A percentile compares a stretch with the other conserved stretches of the same genome.
Conservation (phyloP, 2,113 vertebrate genomes). For the Amphiprion ocellaris region DNA sequence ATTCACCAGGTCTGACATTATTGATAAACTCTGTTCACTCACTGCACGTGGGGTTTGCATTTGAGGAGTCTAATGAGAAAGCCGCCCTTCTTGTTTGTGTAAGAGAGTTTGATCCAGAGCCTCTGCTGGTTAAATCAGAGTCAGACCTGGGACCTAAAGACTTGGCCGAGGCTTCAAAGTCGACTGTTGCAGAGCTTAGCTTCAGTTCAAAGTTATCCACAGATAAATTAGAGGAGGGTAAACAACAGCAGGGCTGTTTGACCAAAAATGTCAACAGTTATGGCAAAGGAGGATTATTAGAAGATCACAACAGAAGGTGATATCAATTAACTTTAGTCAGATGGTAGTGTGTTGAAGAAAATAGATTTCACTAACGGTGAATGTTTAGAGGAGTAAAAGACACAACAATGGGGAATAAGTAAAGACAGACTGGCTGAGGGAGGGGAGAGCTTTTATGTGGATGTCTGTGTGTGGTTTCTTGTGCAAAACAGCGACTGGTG, state of each 20-base stretch:
- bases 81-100: slow-evolving; percentile 52
- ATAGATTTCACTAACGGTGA: slow-evolving; percentile 44
- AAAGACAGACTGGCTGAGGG: slow-evolving; percentile 38
- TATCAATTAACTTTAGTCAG: slow-evolving; percentile 59
- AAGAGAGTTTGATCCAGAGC: slow-evolving; percentile 55
- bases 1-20: slow-evolving; percentile 27
- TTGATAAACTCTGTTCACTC: slow-evolving; percentile 36
- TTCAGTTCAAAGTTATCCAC: slow-evolving; percentile 57
- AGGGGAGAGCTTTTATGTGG: neutral
- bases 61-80: slow-evolving; percentile 56
- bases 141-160: slow-evolving; percentile 65
- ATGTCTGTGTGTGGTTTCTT: slow-evolving; percentile 4
- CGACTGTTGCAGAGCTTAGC: slow-evolving; percentile 16
- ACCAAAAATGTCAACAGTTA: slow-evolving; percentile 63
- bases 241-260: slow-evolving; percentile 58
- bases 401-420: slow-evolving; percentile 49
- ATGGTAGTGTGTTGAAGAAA: slow-evolving; percentile 36
- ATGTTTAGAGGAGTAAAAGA: slow-evolving; percentile 51
- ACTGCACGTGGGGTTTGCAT: slow-evolving; percentile 51
- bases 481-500: neutral
- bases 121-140: slow-evolving; percentile 65
- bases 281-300: slow-evolving; percentile 51
- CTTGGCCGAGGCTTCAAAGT: slow-evolving; percentile 72
- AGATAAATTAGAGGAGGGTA: slow-evolving; percentile 56
- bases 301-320: slow-evolving; percentile 55